Evolutionary conservation across 2,113 vertebrate genomes (phyloP), one percentile per base, ranked within the genome.

Genomic region (Aix galericulata): DNA sequence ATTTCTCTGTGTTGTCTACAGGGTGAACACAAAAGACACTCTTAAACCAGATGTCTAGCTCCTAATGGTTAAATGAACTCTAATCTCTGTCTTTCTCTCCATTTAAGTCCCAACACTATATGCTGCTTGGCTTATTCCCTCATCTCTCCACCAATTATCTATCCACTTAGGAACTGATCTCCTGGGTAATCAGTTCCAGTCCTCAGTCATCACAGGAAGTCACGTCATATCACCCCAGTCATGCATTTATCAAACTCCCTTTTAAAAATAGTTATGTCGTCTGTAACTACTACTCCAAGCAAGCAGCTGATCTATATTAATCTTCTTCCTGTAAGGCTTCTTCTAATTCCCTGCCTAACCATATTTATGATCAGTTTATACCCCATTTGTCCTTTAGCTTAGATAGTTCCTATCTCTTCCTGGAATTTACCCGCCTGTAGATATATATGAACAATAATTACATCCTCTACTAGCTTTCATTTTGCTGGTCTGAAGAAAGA

Each of bases 351-450:
- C 63, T 80, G 82, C 21, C 38, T 92, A 92, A 94, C 73, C 23
- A 17, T 84, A 94, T 95, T 91, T 94, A 92, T 91, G 73, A 74
- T 74, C 80, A 78, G 73, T 95, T 92, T 93, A 89, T 94, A 64
- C 52, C 17, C 62, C 77, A 86, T 91, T 93, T 95, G 76, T 86
- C 60, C 83, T 91, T 88, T 88, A 82, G 56, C 38, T 86, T 86
- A 27, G 48, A 72, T 53, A 29, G 69, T 38, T 53, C 50, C 77
- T 84, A n/a, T 64, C 69, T 91, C 83, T 97, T 95, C 92, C 95
- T 68, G 77, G 48, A 95, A 95, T 88, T 91, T 81, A 86, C 73
- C 67, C 83, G 17, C 42, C 56, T 72, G 60, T 60, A 86, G 92
- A 81, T 83, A 94, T 86, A 88, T 88, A 94, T 84, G 93, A 91